Conservation (phyloP, 2,797 vertebrate species). For the Hyperoplus lanceolatus region DNA sequence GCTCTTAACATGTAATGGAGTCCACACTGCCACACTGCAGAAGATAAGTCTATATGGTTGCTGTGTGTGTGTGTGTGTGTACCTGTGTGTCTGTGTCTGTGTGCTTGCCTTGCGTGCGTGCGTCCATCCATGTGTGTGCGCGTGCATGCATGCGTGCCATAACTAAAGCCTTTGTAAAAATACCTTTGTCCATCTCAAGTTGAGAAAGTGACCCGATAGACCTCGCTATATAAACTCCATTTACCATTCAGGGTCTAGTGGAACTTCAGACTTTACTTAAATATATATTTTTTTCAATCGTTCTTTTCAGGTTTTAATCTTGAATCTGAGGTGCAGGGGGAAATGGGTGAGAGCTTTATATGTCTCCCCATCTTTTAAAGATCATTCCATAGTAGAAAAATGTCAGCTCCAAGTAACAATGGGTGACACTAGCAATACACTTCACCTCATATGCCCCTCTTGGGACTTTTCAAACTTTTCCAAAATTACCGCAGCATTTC, state of each 20-base stretch:
- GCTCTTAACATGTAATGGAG: too few species aligned
- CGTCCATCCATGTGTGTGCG: not conserved
- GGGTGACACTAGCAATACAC: too few species aligned
- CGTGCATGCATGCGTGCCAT: slow-evolving; percentile 16
- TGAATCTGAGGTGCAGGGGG: not conserved
- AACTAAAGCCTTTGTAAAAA: not conserved
- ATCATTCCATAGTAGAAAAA: too few species aligned
- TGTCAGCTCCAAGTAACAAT: too few species aligned
- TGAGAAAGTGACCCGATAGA: slow-evolving; percentile 2
- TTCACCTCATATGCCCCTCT: too few species aligned
- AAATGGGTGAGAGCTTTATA: not conserved
- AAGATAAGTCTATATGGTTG: too few species aligned
- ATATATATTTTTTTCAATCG: not conserved
- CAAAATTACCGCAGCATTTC: too few species aligned
- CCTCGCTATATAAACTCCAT: not conserved
- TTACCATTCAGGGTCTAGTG: not conserved
- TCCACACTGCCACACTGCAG: too few species aligned
- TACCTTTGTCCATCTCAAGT: slow-evolving; percentile 20
- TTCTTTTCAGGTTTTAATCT: not conserved
- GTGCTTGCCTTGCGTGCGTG: too few species aligned
- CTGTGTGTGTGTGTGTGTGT: too few species aligned
- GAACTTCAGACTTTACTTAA: not conserved
- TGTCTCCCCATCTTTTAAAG: not conserved
- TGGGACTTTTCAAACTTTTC: too few species aligned
- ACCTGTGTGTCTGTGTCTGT: too few species aligned